Base-by-base conservation (phyloP, 1,140 invertebrate genomes). In the Trigoniulus corallinus region DNA sequence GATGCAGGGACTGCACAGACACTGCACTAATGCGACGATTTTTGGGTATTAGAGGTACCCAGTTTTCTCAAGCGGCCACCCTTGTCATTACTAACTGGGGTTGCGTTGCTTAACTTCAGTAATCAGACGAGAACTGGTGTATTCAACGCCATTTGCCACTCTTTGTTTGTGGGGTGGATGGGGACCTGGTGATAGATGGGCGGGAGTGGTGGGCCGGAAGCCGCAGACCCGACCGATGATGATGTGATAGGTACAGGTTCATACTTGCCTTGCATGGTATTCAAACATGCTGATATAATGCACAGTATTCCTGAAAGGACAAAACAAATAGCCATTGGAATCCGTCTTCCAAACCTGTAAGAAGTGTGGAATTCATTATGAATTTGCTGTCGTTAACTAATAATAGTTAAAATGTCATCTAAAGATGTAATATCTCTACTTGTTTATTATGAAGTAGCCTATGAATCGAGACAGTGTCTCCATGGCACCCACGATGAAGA, bases 401-500 rank as follows among this genome's bases (percentile, higher is more conserved):
- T n/a, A n/a, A n/a, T n/a, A 34, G 29, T 34, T 34, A 7, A 7
- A 34, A 7, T 34, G 7, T 34, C 7, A 7, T 7, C 29, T 44
- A 44, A 44, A 44, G 4, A 44, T 44, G 7, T 44, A 10, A n/a
- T 21, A 10, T 44, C 21, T 24, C 21, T 44, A 44, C 42, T 24
- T 44, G 7, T 20, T 21, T 44, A 44, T 44, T 7, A 44, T 44
- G 24, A 44, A 44, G 24, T 44, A 44, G 4, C 42, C 42, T 4
- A 44, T 7, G 21, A 44, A 44, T 44, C 42, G 7, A 7, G 42
- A 20, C 4, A 20, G 7, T 44, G 42, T 44, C 51, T 69, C 67
- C 24, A 67, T 50, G 1, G 47, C 54, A 12, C 58, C 64, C 22
- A 62, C 61, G 2, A 68, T 51, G 0, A 62, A 58, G 39, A 68